A percentile compares a stretch with the other conserved stretches of the same genome.
These are phyloP conservation scores for Sus scrofa DNA, from an alignment of 2,113 vertebrate genomes.

Conservation along the genomic window DNA sequence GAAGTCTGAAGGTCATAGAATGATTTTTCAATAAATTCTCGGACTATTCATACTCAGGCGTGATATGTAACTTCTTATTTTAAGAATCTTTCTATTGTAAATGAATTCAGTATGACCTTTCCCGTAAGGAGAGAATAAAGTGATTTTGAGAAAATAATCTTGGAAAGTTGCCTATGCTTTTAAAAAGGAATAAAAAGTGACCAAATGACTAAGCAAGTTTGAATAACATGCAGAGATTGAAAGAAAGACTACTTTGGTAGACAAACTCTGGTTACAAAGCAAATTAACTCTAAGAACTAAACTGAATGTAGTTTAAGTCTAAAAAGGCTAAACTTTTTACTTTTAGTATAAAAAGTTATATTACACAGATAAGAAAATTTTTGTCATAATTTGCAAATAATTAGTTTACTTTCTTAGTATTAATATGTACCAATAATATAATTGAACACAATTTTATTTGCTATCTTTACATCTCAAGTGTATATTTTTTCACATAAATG, in stretches of 20 bases:
- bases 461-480: neutral
- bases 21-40: slow-evolving; percentile 46
- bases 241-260: neutral
- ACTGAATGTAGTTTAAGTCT: neutral
- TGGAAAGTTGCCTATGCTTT: neutral
- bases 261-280: neutral
- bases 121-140: neutral
- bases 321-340: neutral
- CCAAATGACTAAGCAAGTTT: neutral
- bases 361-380: neutral
- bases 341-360: neutral
- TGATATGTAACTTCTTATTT: slow-evolving; percentile 5
- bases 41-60: neutral
- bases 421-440: neutral
- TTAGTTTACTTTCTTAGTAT: neutral
- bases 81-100: neutral
- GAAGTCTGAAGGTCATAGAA: slow-evolving; percentile 43
- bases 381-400: neutral
- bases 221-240: neutral
- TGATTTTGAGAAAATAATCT: neutral
- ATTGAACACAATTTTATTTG: neutral
- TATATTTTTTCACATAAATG: neutral
- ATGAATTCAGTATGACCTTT: neutral
- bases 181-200: slow-evolving; percentile 39
- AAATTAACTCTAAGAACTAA: neutral